Conservation (phyloP, 2,888 invertebrate genomes). For the Odontothrips loti region DNA sequence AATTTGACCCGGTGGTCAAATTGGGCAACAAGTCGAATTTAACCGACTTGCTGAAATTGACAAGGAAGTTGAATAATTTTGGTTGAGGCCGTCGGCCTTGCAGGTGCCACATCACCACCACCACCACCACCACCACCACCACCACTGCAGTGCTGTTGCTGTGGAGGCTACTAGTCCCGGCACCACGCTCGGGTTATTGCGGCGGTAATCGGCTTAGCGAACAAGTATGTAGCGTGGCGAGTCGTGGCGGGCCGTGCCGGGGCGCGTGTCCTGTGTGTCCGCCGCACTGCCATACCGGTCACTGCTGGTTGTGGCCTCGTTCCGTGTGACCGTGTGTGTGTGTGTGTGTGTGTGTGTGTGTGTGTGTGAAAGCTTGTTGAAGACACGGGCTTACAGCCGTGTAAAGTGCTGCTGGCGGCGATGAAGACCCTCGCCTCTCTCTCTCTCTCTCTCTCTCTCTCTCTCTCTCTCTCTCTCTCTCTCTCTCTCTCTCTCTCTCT, state of each 20-base stretch:
- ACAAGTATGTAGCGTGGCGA: neutral
- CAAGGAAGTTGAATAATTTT: too few species aligned
- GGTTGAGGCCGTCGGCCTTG: too few species aligned
- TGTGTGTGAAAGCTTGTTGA: neutral
- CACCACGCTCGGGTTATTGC: neutral
- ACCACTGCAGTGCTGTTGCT: neutral
- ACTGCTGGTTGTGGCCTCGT: neutral
- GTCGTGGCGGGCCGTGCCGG: neutral
- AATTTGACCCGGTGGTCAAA: too few species aligned
- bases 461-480: too few species aligned
- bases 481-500: too few species aligned
- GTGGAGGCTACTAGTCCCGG: neutral
- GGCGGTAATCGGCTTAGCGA: neutral
- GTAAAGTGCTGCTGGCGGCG: too few species aligned
- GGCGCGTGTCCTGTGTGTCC: neutral
- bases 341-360: slow-evolving; percentile 29
- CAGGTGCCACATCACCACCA: neutral
- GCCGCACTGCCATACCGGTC: too few species aligned
- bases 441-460: too few species aligned
- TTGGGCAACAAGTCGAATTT: too few species aligned
- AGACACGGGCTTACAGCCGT: too few species aligned
- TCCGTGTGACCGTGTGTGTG: slow-evolving; percentile 32
- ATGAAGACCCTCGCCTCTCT: too few species aligned
- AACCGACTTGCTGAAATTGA: too few species aligned
- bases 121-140: neutral